Evolutionary conservation across 2,113 vertebrate species (phyloP).

Genomic region (Sakesphorus luctuosus): DNA sequence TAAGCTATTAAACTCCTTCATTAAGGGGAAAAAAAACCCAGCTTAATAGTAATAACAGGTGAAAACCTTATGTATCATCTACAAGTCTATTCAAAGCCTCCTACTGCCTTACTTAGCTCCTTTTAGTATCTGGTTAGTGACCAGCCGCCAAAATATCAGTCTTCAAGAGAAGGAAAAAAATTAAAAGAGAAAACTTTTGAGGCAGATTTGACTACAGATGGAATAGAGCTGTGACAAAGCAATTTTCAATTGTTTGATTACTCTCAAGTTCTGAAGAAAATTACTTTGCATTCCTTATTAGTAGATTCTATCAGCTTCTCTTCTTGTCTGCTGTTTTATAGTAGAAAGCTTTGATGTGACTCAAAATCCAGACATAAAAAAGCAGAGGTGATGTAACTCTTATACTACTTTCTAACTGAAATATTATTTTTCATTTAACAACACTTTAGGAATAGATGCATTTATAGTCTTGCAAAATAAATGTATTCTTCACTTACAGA

Average conservation of each 20-base stretch:
- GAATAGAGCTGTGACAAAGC: not conserved
- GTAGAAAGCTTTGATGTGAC: not conserved
- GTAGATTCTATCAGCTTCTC: not conserved
- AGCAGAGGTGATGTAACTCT: not conserved
- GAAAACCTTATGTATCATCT: not conserved
- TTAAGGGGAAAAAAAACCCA: not conserved
- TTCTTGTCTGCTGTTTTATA: not conserved
- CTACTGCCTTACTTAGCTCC: not conserved
- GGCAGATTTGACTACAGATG: not conserved
- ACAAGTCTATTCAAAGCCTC: not conserved
- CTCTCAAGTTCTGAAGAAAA: not conserved
- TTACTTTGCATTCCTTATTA: not conserved
- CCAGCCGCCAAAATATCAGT: not conserved
- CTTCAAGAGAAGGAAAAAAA: not conserved
- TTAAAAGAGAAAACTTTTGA: not conserved
- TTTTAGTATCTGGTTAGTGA: not conserved
- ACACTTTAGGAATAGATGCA: not conserved
- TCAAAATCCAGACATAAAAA: not conserved
- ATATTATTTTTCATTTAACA: not conserved
- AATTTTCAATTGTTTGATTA: not conserved
- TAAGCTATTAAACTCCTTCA: not conserved
- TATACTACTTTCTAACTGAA: not conserved
- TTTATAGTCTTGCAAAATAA: not conserved
- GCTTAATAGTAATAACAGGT: not conserved
- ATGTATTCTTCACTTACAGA: slow-evolving; percentile 1